Conservation (phyloP, 2,113 vertebrate genomes). For the Dipodomys spectabilis region DNA sequence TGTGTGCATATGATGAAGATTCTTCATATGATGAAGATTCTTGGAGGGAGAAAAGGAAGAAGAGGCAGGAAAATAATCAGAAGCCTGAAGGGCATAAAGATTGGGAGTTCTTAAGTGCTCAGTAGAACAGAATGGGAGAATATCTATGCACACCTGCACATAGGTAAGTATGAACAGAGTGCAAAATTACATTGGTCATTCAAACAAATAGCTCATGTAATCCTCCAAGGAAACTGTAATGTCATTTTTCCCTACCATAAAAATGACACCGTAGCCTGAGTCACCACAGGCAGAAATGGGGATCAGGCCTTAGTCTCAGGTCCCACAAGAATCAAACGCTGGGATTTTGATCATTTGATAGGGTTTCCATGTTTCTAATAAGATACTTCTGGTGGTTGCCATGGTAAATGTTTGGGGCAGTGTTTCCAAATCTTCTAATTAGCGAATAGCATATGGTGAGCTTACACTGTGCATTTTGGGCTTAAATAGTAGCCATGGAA, state of each 20-base stretch:
- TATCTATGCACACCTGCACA: not conserved
- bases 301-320: not conserved
- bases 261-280: not conserved
- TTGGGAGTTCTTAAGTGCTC: not conserved
- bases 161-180: not conserved
- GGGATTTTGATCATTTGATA: slow-evolving; percentile 22
- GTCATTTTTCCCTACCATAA: not conserved
- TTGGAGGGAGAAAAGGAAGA: not conserved
- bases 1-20: not conserved
- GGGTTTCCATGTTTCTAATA: not conserved
- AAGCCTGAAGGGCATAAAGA: not conserved
- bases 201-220: not conserved
- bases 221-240: not conserved
- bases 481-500: slow-evolving; percentile 34
- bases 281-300: not conserved
- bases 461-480: slow-evolving; percentile 1
- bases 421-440: slow-evolving; percentile 62
- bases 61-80: not conserved
- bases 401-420: slow-evolving; percentile 44
- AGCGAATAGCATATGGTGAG: slow-evolving; percentile 52
- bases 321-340: slow-evolving; percentile 17
- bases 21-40: not conserved
- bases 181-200: not conserved
- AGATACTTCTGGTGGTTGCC: slow-evolving; percentile 8
- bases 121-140: not conserved